Conservation (phyloP, 2,888 invertebrate species). For the Biston stratarius region DNA sequence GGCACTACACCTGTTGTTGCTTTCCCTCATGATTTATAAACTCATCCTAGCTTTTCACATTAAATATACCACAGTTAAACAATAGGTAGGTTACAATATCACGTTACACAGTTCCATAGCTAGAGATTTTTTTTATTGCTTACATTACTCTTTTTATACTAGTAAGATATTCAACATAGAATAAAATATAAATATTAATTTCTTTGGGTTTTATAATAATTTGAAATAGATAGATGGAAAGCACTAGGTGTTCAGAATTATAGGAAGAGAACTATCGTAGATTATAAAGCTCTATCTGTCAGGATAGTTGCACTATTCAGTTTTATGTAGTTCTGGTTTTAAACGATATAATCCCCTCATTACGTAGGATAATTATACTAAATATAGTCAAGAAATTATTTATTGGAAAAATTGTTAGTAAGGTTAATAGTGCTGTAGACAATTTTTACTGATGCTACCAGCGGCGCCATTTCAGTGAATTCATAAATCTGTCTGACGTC, state of each 20-base stretch:
- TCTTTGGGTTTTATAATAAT: background rate
- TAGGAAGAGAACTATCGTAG: background rate
- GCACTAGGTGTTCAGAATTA: background rate
- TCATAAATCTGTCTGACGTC: background rate
- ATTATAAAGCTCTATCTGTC: background rate
- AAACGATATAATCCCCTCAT: background rate
- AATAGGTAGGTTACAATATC: background rate
- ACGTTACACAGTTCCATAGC: background rate
- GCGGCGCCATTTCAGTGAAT: background rate
- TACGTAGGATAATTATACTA: no score
- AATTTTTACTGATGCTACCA: background rate
- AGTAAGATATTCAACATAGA: background rate
- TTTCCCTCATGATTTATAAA: no score
- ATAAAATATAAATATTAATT: background rate
- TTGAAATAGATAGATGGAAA: conserved; percentile 27
- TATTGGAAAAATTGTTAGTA: no score
- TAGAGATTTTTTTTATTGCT: background rate
- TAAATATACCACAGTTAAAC: background rate
- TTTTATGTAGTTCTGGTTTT: background rate
- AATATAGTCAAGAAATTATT: no score
- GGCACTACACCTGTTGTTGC: no score
- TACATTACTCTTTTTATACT: background rate
- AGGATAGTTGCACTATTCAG: background rate
- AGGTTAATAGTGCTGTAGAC: no score
- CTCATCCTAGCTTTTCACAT: background rate